Percentiles rank a stretch among this genome's conserved stretches.
These are phyloP conservation scores for Tetrax tetrax DNA, from an alignment of 2,113 vertebrate species.

Conservation along the genomic window DNA sequence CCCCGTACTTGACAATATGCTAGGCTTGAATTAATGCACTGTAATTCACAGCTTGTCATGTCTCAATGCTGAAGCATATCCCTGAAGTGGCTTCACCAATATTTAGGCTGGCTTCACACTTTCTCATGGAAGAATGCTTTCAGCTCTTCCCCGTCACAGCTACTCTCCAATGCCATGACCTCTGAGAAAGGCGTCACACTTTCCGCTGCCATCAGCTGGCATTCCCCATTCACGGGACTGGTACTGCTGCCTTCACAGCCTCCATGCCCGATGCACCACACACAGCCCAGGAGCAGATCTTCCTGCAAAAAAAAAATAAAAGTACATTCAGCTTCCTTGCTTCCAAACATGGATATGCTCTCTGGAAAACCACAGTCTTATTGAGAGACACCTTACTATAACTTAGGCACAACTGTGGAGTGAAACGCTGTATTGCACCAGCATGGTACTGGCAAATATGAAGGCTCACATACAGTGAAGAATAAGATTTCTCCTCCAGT, in stretches of 20 bases:
- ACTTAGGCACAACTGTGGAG: neutral
- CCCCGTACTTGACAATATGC: constrained; percentile 41
- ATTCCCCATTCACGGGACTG: neutral
- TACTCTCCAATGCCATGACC: neutral
- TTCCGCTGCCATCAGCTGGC: neutral
- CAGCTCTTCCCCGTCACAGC: constrained; percentile 10
- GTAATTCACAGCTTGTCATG: constrained; percentile 67
- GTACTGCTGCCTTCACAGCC: neutral
- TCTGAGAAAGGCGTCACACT: neutral
- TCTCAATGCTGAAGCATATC: constrained; percentile 35
- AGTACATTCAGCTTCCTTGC: neutral
- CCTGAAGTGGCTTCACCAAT: constrained; percentile 19
- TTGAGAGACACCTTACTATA: neutral
- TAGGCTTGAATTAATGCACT: constrained; percentile 63
- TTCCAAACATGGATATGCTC: neutral
- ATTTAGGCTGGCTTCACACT: constrained; percentile 28
- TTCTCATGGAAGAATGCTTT: neutral
- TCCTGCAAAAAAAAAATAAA: neutral
- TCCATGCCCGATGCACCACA: neutral
- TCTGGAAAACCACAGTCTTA: neutral
- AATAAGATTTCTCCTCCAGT: constrained; percentile 6
- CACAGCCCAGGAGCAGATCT: neutral
- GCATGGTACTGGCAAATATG: neutral
- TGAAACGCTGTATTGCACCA: neutral
- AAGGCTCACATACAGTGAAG: neutral